Base-by-base conservation (phyloP, 2,113 vertebrate species). In the Hoplias malabaricus region DNA sequence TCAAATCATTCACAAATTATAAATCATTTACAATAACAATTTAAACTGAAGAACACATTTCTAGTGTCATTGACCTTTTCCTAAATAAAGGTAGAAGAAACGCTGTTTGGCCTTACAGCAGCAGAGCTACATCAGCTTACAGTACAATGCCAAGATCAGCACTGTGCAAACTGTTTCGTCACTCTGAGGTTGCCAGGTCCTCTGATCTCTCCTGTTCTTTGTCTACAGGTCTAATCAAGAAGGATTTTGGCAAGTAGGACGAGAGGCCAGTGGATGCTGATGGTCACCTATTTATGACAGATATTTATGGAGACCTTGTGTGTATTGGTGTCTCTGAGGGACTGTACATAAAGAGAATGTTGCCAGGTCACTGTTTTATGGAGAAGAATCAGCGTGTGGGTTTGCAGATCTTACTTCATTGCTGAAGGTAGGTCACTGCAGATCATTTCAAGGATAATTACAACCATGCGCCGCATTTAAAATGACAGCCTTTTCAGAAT, bases 161-260 rank as follows among this genome's bases (percentile, higher is more conserved):
- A 76, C 67, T 42, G 38, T 21, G 62, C 43, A 68, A 56, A 40
- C 48, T 25, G 21, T 81, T 10, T 46, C 77, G 61, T 76, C 80
- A 67, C 40, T 73, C 54, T n/a, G 53, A 0, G 10, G 59, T 25
- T 61, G 42, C 71, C 53, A 72, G 36, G 56, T 27, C 13, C 65
- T 59, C 80, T 81, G 77, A 67, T 40, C 9, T 9, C 0, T 34
- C 2, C 68, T 42, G 63, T 25, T 40, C 36, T 71, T 40, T 29
- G 23, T 40, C 9, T 27, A 10, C 33, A 56, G 33, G 21, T 4
- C 27, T 12, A 5, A 25, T 5, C 7, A 19, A 54, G 13, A 57
- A 57, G 36, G 27, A 53, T 53, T 23, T 53, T 53, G 48, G 48
- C 48, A 23, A 53, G 14, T 16, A 25, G 43, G 34, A 25, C 34